Conservation (phyloP, 1,140 invertebrate genomes). For the Drosophila punjabiensis region DNA sequence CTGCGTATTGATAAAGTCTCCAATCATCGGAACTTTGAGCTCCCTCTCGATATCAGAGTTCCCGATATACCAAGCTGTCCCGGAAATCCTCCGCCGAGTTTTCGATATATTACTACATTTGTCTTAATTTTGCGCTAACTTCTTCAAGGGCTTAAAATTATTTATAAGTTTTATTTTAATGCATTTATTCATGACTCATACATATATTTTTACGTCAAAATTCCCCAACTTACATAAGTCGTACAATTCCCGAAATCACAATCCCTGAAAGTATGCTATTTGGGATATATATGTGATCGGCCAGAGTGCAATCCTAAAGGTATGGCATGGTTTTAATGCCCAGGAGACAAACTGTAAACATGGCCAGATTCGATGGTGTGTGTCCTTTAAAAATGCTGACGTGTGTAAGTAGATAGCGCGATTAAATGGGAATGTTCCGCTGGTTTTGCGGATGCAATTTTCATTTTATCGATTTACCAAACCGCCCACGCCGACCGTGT, state of each 20-base stretch:
- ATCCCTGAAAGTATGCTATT: slow-evolving; percentile 9
- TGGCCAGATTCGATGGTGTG: background rate
- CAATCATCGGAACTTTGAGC: too few species aligned
- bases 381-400: slow-evolving; percentile 20
- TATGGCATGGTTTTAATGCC: background rate
- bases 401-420: slow-evolving; percentile 9
- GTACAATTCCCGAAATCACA: background rate
- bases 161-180: background rate
- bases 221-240: background rate
- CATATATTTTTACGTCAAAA: background rate
- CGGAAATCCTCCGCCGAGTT: too few species aligned
- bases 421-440: slow-evolving; percentile 20
- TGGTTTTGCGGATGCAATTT: slow-evolving; percentile 24
- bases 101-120: too few species aligned
- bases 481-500: background rate
- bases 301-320: background rate
- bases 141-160: background rate
- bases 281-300: background rate
- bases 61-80: too few species aligned
- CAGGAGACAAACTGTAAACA: background rate
- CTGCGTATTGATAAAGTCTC: too few species aligned
- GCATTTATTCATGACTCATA: background rate
- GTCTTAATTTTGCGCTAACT: too few species aligned
- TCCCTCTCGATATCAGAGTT: too few species aligned
- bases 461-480: slow-evolving; percentile 32